Conservation (phyloP, 2,797 vertebrate species). For the Ficedula albicollis region DNA sequence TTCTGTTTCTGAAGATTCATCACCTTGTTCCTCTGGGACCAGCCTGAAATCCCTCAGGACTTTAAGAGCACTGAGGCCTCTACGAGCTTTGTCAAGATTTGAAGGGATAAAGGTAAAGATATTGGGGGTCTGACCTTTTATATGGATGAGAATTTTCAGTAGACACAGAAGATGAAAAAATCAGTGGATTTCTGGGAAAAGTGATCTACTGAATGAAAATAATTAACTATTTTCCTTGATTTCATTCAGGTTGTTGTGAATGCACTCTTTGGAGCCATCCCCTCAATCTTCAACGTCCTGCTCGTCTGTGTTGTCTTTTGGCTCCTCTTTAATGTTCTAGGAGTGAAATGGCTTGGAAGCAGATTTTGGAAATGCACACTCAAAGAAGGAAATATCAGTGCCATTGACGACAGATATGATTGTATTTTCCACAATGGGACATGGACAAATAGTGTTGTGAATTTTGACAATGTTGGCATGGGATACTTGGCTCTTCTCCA, state of each 20-base stretch:
- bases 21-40: neutral
- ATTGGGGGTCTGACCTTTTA: neutral
- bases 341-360: constrained; percentile 68
- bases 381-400: accelerated
- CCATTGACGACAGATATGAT: accelerated
- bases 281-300: constrained; percentile 77
- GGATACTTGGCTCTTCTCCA: constrained; percentile 79
- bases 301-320: constrained; percentile 80
- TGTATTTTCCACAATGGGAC: neutral
- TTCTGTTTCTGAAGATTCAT: neutral
- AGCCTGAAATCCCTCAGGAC: constrained; percentile 86
- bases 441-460: constrained; percentile 57
- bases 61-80: constrained; percentile 86
- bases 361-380: constrained; percentile 62
- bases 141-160: neutral
- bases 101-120: constrained; percentile 91
- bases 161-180: neutral
- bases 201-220: neutral
- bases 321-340: constrained; percentile 78
- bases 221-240: neutral
- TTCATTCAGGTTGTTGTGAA: constrained; percentile 75
- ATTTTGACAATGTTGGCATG: constrained; percentile 74
- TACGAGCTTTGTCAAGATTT: constrained; percentile 88
- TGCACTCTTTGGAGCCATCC: constrained; percentile 75
- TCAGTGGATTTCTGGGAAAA: neutral